Evolutionary conservation across 2,888 invertebrate species (phyloP).

Genomic region (Pyrgus malvae): DNA sequence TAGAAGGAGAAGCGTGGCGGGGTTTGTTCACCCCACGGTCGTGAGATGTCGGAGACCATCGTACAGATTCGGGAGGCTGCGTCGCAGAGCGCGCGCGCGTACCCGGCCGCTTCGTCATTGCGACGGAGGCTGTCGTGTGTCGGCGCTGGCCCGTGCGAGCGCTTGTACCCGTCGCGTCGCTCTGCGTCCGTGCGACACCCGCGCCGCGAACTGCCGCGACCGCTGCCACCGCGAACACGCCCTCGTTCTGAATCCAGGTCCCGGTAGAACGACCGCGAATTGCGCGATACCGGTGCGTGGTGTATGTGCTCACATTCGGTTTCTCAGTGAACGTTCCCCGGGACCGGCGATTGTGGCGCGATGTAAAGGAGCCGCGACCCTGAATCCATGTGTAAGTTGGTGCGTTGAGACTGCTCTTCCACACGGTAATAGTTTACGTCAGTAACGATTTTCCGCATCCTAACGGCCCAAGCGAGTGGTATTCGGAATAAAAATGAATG

Average conservation of each 20-base stretch:
- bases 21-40: constrained; percentile 76
- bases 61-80: constrained; percentile 72
- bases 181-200: constrained; percentile 43
- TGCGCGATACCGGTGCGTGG: constrained; percentile 49
- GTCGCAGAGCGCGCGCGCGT: constrained; percentile 78
- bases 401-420: constrained; percentile 54
- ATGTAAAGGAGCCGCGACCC: constrained; percentile 75
- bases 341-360: constrained; percentile 86
- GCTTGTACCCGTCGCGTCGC: constrained; percentile 58
- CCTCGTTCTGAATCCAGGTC: constrained; percentile 39
- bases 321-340: constrained; percentile 84
- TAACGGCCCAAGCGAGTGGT: constrained; percentile 51
- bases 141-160: constrained; percentile 76
- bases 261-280: constrained; percentile 40
- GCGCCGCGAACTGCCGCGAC: constrained; percentile 49
- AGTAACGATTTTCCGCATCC: constrained; percentile 63
- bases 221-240: constrained; percentile 40
- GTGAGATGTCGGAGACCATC: constrained; percentile 63
- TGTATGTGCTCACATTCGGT: constrained; percentile 81
- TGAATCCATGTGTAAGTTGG: constrained; percentile 78
- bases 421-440: constrained; percentile 55
- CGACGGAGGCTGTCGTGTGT: constrained; percentile 80
- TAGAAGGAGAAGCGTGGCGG: constrained; percentile 76
- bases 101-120: constrained; percentile 80
- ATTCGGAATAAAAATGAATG: constrained; percentile 65